A percentile compares a stretch with the other conserved stretches of the same genome.
Conservation (phyloP, 2,797 vertebrate genomes). For the Balearica regulorum region DNA sequence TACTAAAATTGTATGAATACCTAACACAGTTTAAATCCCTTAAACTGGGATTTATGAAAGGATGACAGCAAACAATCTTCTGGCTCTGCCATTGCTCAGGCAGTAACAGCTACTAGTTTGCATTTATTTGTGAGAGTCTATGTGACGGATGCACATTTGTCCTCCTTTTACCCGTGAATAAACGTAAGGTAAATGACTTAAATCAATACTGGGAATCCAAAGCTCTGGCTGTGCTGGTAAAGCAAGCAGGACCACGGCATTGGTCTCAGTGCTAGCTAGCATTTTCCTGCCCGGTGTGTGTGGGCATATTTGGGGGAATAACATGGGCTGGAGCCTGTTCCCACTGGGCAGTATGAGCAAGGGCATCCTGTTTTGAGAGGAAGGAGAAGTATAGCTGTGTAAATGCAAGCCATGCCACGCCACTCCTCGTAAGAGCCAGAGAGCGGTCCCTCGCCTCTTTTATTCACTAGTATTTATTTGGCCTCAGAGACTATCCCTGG, state of each 20-base stretch:
- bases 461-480: conserved; percentile 42
- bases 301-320: background rate
- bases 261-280: background rate
- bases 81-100: background rate
- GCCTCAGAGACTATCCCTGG: background rate
- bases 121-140: background rate
- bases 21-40: conserved; percentile 27
- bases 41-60: conserved; percentile 40
- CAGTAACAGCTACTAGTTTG: background rate
- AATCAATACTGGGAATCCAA: background rate
- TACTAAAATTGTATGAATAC: background rate
- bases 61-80: conserved; percentile 32
- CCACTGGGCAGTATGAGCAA: background rate
- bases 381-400: background rate
- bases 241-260: background rate
- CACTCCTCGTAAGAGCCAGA: background rate
- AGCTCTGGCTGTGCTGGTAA: background rate
- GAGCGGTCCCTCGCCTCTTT: background rate
- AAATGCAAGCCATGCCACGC: background rate
- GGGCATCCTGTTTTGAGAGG: background rate
- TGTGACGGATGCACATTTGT: background rate
- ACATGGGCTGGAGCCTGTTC: background rate
- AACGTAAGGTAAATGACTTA: background rate
- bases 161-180: background rate
- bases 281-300: background rate